Evolutionary conservation across 2,113 vertebrate genomes (phyloP).

Genomic region (Noctilio leporinus): DNA sequence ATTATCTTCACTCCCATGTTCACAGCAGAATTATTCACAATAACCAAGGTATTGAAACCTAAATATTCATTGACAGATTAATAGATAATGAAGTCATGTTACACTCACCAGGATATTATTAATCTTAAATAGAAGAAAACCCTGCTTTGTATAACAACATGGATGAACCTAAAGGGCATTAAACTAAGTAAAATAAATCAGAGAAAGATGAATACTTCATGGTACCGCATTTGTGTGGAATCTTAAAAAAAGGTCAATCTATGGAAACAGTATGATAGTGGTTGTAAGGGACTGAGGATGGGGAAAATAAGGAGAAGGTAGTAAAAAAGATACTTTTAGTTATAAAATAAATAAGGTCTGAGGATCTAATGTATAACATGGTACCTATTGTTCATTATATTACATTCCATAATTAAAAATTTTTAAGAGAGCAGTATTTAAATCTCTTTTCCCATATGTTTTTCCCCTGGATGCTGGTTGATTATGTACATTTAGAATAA

Average conservation of each 20-base stretch:
- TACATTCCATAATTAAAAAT: not conserved
- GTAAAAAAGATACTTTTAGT: not conserved
- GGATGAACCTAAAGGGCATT: not conserved
- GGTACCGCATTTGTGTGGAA: not conserved
- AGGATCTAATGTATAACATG: not conserved
- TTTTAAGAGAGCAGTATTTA: not conserved
- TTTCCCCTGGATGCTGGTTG: not conserved
- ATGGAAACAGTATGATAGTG: not conserved
- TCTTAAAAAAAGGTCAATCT: not conserved
- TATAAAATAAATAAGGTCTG: not conserved
- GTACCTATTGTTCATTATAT: not conserved
- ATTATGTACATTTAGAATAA: not conserved
- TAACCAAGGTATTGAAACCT: not conserved
- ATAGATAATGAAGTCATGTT: not conserved
- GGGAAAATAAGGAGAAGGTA: not conserved
- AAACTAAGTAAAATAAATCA: not conserved
- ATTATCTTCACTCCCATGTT: not conserved
- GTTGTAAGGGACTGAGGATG: not conserved
- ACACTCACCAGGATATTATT: not conserved
- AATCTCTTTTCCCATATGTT: not conserved
- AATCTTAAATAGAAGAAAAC: not conserved
- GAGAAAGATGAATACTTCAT: not conserved
- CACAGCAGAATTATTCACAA: not conserved
- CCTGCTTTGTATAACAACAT: not conserved
- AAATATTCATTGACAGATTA: not conserved